Evolutionary conservation across 2,888 invertebrate genomes (phyloP).

Genomic region (Lochmaea crataegi): DNA sequence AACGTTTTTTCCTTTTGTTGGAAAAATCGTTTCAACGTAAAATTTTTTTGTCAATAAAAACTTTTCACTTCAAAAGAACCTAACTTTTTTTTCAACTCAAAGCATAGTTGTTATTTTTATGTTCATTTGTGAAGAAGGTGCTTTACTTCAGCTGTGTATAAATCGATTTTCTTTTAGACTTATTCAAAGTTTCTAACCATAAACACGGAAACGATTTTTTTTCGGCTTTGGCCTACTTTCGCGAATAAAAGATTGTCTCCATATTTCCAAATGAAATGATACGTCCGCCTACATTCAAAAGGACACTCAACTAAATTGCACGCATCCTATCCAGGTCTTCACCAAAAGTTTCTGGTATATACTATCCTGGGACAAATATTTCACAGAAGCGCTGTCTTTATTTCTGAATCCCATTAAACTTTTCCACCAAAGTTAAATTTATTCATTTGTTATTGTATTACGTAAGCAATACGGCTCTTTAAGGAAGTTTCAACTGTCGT

Average conservation of each 20-base stretch:
- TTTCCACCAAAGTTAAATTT: conserved; percentile 33
- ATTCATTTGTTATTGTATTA: conserved; percentile 37
- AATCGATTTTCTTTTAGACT: too few relatives aligned
- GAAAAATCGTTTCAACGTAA: too few relatives aligned
- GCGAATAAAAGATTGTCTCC: neutral
- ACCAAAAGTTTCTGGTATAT: conserved; percentile 18
- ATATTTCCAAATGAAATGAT: conserved; percentile 9
- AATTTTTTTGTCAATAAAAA: too few relatives aligned
- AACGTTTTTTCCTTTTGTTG: too few relatives aligned
- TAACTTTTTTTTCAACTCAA: too few relatives aligned
- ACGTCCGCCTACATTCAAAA: conserved; percentile 9
- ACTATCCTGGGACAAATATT: conserved; percentile 24
- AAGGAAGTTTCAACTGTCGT: conserved; percentile 31
- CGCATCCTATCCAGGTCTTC: conserved; percentile 1
- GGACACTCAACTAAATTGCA: conserved; percentile 20
- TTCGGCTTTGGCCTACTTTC: neutral
- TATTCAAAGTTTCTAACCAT: neutral
- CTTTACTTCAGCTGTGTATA: too few relatives aligned
- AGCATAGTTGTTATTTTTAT: neutral
- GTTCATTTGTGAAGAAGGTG: neutral
- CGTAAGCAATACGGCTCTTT: conserved; percentile 33
- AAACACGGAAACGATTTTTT: neutral
- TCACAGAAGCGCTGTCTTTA: conserved; percentile 24
- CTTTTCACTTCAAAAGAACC: too few relatives aligned
- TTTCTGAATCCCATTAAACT: conserved; percentile 37